Conservation (phyloP, 2,888 invertebrate genomes). For the Perdita meconis region DNA sequence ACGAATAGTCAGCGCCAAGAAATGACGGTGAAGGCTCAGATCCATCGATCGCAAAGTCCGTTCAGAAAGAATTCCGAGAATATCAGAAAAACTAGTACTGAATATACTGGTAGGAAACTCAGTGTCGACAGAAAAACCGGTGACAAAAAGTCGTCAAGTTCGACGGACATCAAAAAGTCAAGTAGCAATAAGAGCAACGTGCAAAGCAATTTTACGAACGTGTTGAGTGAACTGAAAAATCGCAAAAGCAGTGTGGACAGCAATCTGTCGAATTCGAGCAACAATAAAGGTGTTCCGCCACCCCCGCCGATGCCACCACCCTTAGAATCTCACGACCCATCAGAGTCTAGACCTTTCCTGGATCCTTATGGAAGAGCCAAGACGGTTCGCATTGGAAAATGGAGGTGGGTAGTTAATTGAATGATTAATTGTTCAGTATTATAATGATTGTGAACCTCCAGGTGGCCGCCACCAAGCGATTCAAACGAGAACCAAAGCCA, state of each 20-base stretch:
- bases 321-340: slow-evolving; percentile 91
- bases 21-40: slow-evolving; percentile 83
- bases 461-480: slow-evolving; percentile 95
- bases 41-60: slow-evolving; percentile 84
- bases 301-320: slow-evolving; percentile 97
- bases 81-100: slow-evolving; percentile 76
- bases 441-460: slow-evolving; percentile 33
- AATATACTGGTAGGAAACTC: slow-evolving; percentile 77
- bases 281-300: slow-evolving; percentile 85
- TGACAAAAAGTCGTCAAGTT: slow-evolving; percentile 71
- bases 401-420: slow-evolving; percentile 85
- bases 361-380: slow-evolving; percentile 97
- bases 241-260: slow-evolving; percentile 84
- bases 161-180: slow-evolving; percentile 73
- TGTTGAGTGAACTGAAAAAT: slow-evolving; percentile 85
- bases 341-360: slow-evolving; percentile 92
- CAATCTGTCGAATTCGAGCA: slow-evolving; percentile 70
- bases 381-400: slow-evolving; percentile 97
- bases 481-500: slow-evolving; percentile 88
- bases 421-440: background rate
- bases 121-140: slow-evolving; percentile 76
- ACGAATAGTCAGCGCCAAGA: slow-evolving; percentile 77
- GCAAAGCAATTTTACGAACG: slow-evolving; percentile 85
- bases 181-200: slow-evolving; percentile 78
- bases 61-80: slow-evolving; percentile 77